A percentile compares a stretch with the other conserved stretches of the same genome.
phyloP scores from a whole-genome alignment of 2,113 vertebrate genomes.

The Sander vitreus region DNA sequence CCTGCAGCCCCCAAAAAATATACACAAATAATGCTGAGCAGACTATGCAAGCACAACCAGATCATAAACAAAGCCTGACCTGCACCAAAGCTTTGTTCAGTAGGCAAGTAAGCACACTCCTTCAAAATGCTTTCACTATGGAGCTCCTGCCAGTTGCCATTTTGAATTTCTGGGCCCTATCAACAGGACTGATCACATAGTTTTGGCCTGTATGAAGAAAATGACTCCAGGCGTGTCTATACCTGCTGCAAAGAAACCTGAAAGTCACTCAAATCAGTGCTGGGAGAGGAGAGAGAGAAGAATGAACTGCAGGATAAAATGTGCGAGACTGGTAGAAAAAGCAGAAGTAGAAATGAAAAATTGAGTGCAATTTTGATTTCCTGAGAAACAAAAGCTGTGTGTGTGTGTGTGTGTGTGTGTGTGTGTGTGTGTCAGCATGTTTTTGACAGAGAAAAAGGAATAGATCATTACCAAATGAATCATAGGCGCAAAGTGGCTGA shows the following conservation, averaged over 20 bases:
- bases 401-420: background rate
- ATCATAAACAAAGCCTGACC: background rate
- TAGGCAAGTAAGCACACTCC: constrained; percentile 8
- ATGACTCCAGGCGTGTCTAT: constrained; percentile 40
- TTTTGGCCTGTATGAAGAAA: constrained; percentile 17
- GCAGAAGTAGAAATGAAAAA: background rate
- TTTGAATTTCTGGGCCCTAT: constrained; percentile 23
- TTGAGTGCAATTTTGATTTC: background rate
- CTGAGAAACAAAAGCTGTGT: background rate
- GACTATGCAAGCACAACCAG: background rate
- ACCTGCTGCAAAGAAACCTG: constrained; percentile 39
- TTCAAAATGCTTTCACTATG: background rate
- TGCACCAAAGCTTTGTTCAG: background rate
- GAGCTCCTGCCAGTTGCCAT: constrained; percentile 11
- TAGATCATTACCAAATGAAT: background rate
- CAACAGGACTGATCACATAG: constrained; percentile 20
- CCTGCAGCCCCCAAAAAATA: background rate
- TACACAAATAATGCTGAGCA: background rate
- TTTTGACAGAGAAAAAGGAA: background rate
- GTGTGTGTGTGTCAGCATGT: background rate
- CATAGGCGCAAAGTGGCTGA: too few species aligned
- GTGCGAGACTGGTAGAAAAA: background rate
- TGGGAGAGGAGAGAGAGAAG: background rate
- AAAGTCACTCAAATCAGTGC: constrained; percentile 4
- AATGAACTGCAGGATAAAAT: background rate